phyloP scores from a whole-genome alignment of 2,113 vertebrate genomes.

The Opisthocomus hoazin region DNA sequence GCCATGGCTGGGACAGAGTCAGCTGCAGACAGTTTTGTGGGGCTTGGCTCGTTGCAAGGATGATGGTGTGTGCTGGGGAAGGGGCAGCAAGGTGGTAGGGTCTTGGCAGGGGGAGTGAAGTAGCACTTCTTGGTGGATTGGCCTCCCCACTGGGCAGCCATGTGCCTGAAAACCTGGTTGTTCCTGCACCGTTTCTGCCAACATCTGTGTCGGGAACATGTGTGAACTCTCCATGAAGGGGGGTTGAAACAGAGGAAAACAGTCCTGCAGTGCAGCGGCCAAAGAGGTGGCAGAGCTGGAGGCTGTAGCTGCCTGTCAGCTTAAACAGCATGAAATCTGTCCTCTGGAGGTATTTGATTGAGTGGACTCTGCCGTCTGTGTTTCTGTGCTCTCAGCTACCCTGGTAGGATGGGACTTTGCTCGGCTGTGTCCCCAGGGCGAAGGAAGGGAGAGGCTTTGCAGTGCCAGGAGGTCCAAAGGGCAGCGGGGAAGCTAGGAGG shows the following conservation, averaged over 20 bases:
- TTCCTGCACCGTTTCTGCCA: background rate
- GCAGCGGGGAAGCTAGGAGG: background rate
- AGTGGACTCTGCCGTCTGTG: background rate
- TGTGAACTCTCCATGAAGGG: background rate
- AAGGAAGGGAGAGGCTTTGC: background rate
- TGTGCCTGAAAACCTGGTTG: background rate
- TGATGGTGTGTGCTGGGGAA: background rate
- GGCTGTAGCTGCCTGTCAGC: background rate
- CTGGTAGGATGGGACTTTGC: conserved; percentile 5
- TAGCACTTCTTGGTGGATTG: background rate
- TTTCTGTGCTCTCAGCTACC: background rate
- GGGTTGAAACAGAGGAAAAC: background rate
- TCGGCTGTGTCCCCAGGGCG: background rate
- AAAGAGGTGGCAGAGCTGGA: background rate
- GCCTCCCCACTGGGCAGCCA: background rate
- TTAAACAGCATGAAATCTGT: background rate
- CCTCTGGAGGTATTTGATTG: background rate
- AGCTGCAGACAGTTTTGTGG: background rate
- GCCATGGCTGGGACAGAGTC: background rate
- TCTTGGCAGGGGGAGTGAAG: background rate
- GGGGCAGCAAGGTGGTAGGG: background rate
- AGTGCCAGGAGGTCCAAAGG: background rate
- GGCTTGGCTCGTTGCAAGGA: background rate
- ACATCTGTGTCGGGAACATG: accelerated
- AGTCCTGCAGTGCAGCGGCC: background rate